A percentile compares a stretch with the other conserved stretches of the same genome.
Conservation (phyloP, 2,888 invertebrate genomes). For the Habrosyne pyritoides region DNA sequence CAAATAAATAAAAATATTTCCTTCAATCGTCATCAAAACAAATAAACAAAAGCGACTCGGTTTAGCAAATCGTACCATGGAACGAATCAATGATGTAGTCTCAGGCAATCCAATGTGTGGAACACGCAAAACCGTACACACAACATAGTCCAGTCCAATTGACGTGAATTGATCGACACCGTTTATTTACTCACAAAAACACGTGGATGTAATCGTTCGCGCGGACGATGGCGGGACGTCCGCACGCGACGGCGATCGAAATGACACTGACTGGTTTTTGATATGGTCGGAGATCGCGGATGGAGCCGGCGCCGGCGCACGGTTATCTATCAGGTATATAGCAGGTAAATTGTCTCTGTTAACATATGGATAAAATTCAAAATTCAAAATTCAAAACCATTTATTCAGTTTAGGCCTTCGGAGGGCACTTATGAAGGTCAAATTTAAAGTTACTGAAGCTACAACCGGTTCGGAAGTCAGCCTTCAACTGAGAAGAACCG, state of each 20-base stretch:
- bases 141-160: constrained; percentile 49
- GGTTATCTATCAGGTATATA: constrained; percentile 46
- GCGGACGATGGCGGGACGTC: constrained; percentile 45
- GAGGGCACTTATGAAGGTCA: too few species aligned
- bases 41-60: constrained; percentile 60
- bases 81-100: constrained; percentile 36
- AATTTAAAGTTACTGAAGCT: too few species aligned
- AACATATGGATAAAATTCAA: constrained; percentile 56
- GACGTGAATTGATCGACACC: constrained; percentile 45
- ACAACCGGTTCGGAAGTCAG: too few species aligned
- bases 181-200: constrained; percentile 74
- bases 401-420: too few species aligned
- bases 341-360: constrained; percentile 71
- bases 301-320: constrained; percentile 57
- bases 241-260: constrained; percentile 48
- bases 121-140: constrained; percentile 44
- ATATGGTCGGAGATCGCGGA: constrained; percentile 18
- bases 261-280: constrained; percentile 55
- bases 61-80: constrained; percentile 50
- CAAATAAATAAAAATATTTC: constrained; percentile 13
- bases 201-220: constrained; percentile 47
- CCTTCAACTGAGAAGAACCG: too few species aligned
- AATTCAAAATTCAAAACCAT: too few species aligned
- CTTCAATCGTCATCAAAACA: constrained; percentile 23
- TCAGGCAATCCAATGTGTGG: constrained; percentile 63